Base-by-base conservation (phyloP, 1,140 invertebrate genomes). In the Micrasema minimum region DNA sequence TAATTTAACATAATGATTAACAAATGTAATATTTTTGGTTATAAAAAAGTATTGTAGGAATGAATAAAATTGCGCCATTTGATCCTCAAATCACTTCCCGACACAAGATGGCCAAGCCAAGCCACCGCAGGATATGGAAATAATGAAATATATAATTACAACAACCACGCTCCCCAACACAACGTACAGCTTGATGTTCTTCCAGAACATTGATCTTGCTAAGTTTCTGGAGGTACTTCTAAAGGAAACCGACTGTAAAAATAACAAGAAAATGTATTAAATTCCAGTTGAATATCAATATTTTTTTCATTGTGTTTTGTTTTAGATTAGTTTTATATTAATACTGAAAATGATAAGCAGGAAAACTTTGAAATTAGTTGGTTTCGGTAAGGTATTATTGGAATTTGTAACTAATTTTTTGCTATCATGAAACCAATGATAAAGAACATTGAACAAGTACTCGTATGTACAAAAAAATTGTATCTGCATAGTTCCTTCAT, bases 101-200 rank as follows among this genome's bases (percentile, higher is more conserved):
- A 93, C 84, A 78, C 92, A 94, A 20, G 84, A 86, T 75, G 88
- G 87, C 93, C 93, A 96, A 68, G 89, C 87, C 2, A 95, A 82
- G 9, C 93, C 93, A 50, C 94, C 94, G 79, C 95, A 97, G 5
- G 91, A 88, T 83, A 96, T 92, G 6, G 93, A 92, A 1, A 95
- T 88, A 61, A 96, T 92, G 62, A 96, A 87, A 79, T 96, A 96
- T n/a, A 96, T 80, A 3, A 93, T 86, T 64, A 97, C 89, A 66
- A 91, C 85, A 69, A 91, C 82, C 59, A 94, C 86, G 43, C 86
- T 75, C 20, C 83, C 88, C 77, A 95, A 85, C 66, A 96, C 90
- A 2, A 96, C 86, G 75, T 96, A 96, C 77, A 97, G 86, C 80
- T 96, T 96, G 1, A 97, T 88, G 80, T 96, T 97, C 82, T 96